Percentiles rank a stretch among this genome's conserved stretches.
These are phyloP conservation scores for Tupiocoris notatus DNA, from an alignment of 2,888 invertebrate genomes.

Conservation along the genomic window DNA sequence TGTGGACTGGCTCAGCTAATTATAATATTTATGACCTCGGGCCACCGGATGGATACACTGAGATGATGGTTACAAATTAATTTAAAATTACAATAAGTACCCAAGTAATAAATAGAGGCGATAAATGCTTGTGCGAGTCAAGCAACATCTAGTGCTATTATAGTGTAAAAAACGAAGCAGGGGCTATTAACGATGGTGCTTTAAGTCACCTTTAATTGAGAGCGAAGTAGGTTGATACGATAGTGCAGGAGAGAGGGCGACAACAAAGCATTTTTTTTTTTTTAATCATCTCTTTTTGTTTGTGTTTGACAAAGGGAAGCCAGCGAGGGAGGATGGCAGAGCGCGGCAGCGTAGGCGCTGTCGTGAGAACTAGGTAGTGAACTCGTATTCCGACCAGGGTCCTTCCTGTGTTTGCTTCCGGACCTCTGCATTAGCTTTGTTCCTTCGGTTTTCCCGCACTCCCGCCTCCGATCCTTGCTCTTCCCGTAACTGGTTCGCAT, in stretches of 20 bases:
- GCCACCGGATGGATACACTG: too few relatives aligned
- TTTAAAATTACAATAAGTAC: too few relatives aligned
- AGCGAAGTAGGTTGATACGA: background rate
- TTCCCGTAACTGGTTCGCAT: too few relatives aligned
- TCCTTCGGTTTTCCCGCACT: slow-evolving; percentile 1
- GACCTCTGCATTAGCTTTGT: slow-evolving; percentile 12
- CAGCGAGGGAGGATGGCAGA: background rate
- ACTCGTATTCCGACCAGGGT: background rate
- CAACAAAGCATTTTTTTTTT: background rate
- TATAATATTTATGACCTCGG: too few relatives aligned
- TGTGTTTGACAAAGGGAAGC: background rate
- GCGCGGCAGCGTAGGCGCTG: background rate
- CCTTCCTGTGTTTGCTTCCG: slow-evolving; percentile 9
- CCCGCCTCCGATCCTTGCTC: background rate
- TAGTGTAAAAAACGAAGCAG: too few relatives aligned
- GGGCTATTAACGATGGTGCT: too few relatives aligned
- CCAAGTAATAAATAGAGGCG: too few relatives aligned
- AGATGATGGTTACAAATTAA: too few relatives aligned
- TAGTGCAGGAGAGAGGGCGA: background rate
- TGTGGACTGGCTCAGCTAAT: too few relatives aligned
- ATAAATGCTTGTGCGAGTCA: too few relatives aligned
- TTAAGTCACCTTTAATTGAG: background rate
- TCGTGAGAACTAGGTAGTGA: background rate
- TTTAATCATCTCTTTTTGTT: slow-evolving; percentile 22
- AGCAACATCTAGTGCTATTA: too few relatives aligned